Evolutionary conservation across 2,113 vertebrate species (phyloP).

Genomic region (Eptatretus burgeri): DNA sequence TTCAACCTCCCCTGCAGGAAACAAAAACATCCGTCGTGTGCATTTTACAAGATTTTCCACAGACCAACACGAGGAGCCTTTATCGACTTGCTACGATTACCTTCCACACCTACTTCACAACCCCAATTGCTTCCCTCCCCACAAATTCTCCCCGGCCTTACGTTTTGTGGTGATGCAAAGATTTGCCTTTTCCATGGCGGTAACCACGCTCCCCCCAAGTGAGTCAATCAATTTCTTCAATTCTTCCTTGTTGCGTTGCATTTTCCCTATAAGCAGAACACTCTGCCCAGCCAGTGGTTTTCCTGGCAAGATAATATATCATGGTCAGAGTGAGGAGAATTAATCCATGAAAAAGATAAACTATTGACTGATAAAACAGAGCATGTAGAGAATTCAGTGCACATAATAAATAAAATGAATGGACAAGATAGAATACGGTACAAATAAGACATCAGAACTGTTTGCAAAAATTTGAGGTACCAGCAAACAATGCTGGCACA

Average conservation of each 20-base stretch:
- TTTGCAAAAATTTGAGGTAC: too few relatives aligned
- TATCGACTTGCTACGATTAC: neutral
- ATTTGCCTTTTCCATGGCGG: conserved; percentile 36
- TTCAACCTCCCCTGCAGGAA: conserved; percentile 50
- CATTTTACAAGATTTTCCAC: neutral
- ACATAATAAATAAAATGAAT: too few relatives aligned
- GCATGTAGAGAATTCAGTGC: too few relatives aligned
- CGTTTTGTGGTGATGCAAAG: conserved; percentile 65
- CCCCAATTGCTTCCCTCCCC: too few relatives aligned
- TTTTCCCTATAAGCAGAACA: conserved; percentile 29
- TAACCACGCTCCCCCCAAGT: conserved; percentile 47
- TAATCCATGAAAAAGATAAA: too few relatives aligned
- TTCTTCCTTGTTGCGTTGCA: conserved; percentile 63
- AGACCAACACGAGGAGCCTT: neutral
- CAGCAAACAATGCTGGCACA: too few relatives aligned
- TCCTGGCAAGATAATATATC: neutral
- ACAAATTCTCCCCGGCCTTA: conserved; percentile 17
- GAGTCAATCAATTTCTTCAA: conserved; percentile 40
- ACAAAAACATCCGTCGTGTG: neutral
- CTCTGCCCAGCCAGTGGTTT: neutral
- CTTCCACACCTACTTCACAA: too few relatives aligned
- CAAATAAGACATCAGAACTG: too few relatives aligned
- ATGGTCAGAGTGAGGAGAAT: too few relatives aligned
- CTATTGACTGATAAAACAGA: too few relatives aligned
- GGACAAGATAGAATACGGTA: too few relatives aligned